These are phyloP conservation scores for Drosophila greeni DNA, from an alignment of 2,888 invertebrate genomes.

Conservation along the genomic window DNA sequence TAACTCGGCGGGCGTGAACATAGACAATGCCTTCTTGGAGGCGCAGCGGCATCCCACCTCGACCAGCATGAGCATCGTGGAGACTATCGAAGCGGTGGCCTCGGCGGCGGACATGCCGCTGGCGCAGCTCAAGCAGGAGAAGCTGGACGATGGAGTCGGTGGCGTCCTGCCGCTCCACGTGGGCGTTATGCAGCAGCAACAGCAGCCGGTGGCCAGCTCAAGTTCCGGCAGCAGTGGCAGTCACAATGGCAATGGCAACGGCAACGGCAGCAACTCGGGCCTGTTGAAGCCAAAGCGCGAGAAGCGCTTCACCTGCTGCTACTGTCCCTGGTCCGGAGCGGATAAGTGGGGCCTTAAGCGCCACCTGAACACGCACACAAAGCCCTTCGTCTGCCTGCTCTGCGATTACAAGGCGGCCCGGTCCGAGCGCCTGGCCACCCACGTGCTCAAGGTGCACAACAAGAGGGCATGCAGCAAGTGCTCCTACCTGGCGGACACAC, in stretches of 20 bases:
- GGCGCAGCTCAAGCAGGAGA: slow-evolving; percentile 78
- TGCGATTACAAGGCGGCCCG: slow-evolving; percentile 97
- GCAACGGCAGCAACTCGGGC: slow-evolving; percentile 52
- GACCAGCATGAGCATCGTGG: slow-evolving; percentile 78
- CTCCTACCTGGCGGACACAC: slow-evolving; percentile 91
- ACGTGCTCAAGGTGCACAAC: slow-evolving; percentile 94
- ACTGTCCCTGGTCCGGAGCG: slow-evolving; percentile 94
- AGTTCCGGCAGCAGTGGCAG: slow-evolving; percentile 66
- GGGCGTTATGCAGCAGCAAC: slow-evolving; percentile 57
- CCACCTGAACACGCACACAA: slow-evolving; percentile 94
- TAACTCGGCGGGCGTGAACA: slow-evolving; percentile 74
- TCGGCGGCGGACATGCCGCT: slow-evolving; percentile 77
- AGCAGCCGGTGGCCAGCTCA: slow-evolving; percentile 63
- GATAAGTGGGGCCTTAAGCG: slow-evolving; percentile 96
- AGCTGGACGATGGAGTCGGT: slow-evolving; percentile 73
- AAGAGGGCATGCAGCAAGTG: slow-evolving; percentile 94
- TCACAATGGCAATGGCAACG: slow-evolving; percentile 49
- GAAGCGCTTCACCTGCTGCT: slow-evolving; percentile 90
- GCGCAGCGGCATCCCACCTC: slow-evolving; percentile 78
- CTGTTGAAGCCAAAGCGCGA: slow-evolving; percentile 81
- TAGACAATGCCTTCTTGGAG: slow-evolving; percentile 76
- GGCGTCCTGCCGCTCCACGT: slow-evolving; percentile 60
- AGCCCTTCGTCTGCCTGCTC: slow-evolving; percentile 92
- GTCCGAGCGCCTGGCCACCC: slow-evolving; percentile 92
- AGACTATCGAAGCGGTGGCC: slow-evolving; percentile 79